Conservation (phyloP, 1,140 invertebrate genomes). For the Bradysia coprophila region DNA sequence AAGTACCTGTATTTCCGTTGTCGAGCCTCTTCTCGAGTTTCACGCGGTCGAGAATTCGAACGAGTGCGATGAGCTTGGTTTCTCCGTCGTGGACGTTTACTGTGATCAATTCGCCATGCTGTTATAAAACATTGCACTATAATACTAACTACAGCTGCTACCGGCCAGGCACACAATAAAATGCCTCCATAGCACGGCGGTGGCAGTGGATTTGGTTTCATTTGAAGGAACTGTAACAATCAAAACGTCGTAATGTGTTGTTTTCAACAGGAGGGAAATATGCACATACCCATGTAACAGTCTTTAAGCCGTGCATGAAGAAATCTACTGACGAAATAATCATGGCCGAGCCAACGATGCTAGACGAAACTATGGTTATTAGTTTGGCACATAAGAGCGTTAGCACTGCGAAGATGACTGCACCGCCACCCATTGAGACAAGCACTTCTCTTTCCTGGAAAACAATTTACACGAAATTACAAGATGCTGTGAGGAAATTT, state of each 20-base stretch:
- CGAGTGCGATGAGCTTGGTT: slow-evolving; percentile 1
- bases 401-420: slow-evolving; percentile 20
- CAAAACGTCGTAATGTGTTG: no score
- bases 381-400: slow-evolving; percentile 22
- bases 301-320: slow-evolving; percentile 20
- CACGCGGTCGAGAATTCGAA: slow-evolving; percentile 27
- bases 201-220: slow-evolving; percentile 19
- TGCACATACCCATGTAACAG: slow-evolving; percentile 20
- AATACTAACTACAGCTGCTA: slow-evolving; percentile 19
- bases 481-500: neutral
- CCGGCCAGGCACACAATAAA: slow-evolving; percentile 19
- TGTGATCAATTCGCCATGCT: slow-evolving; percentile 21
- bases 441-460: slow-evolving; percentile 13
- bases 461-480: no score
- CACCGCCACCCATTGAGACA: slow-evolving; percentile 19
- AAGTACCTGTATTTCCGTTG: slow-evolving; percentile 73
- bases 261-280: no score
- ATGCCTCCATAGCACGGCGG: slow-evolving; percentile 22
- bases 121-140: slow-evolving; percentile 24
- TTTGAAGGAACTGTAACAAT: slow-evolving; percentile 13
- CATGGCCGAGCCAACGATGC: slow-evolving; percentile 22
- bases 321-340: slow-evolving; percentile 20
- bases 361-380: slow-evolving; percentile 20
- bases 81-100: slow-evolving; percentile 16
- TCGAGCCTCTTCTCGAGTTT: slow-evolving; percentile 52